These are phyloP conservation scores for Catocala nupta DNA, from an alignment of 2,888 invertebrate species.

Conservation along the genomic window DNA sequence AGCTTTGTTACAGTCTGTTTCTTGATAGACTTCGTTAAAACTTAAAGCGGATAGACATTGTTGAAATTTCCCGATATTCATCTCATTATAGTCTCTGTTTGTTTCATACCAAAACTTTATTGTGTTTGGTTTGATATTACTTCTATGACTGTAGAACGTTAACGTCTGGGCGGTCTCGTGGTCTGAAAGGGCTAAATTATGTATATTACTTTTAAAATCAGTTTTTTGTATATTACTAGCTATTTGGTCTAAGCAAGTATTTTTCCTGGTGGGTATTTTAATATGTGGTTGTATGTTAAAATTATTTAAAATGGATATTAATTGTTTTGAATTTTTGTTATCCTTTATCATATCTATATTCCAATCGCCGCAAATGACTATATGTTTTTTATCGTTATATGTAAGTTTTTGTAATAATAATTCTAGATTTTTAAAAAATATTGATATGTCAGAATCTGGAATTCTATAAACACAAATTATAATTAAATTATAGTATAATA, in stretches of 20 bases:
- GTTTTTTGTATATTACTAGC: background rate
- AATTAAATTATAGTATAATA: too few relatives aligned
- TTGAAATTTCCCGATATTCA: background rate
- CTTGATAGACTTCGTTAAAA: conserved; percentile 1
- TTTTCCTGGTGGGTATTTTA: too few relatives aligned
- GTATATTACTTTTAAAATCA: conserved; percentile 1
- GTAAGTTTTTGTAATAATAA: too few relatives aligned
- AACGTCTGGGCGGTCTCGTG: conserved; percentile 1
- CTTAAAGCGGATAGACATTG: conserved; percentile 1
- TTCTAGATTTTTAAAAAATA: too few relatives aligned
- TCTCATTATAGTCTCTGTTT: background rate
- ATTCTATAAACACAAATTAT: too few relatives aligned
- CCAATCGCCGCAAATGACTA: background rate
- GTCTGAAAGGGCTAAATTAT: conserved; percentile 3
- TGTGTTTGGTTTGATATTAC: background rate
- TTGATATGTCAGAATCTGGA: too few relatives aligned
- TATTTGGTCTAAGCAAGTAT: background rate
- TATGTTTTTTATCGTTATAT: too few relatives aligned
- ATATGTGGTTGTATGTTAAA: too few relatives aligned
- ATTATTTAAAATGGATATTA: too few relatives aligned
- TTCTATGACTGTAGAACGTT: background rate
- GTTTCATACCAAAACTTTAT: too few relatives aligned
- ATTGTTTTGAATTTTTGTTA: too few relatives aligned
- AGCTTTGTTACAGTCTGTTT: background rate
- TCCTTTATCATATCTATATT: background rate